Evolutionary conservation across 1,140 invertebrate genomes (phyloP).

Genomic region (Drosophila azteca): DNA sequence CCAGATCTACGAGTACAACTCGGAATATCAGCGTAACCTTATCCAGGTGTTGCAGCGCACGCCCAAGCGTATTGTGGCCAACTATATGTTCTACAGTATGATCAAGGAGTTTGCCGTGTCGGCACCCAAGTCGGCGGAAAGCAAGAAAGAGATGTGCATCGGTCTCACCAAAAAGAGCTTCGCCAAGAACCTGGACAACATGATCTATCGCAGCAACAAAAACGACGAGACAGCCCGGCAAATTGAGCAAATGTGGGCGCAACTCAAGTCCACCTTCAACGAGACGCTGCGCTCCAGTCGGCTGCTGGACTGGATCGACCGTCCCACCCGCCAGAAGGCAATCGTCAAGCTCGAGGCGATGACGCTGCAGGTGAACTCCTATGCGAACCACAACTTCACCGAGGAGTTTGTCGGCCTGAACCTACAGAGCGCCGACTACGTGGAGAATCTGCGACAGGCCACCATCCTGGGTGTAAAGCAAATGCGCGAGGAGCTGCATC

Average conservation of each 20-base stretch:
- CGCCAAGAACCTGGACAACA: slow-evolving; percentile 70
- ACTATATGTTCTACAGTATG: slow-evolving; percentile 66
- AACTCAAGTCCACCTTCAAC: slow-evolving; percentile 61
- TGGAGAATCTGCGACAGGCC: slow-evolving; percentile 46
- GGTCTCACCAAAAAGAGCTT: slow-evolving; percentile 54
- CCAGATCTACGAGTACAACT: slow-evolving; percentile 56
- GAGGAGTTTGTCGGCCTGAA: slow-evolving; percentile 56
- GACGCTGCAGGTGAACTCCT: slow-evolving; percentile 61
- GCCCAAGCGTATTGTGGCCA: slow-evolving; percentile 52
- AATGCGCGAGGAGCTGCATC: slow-evolving; percentile 34
- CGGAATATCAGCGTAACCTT: slow-evolving; percentile 57
- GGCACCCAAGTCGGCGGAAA: slow-evolving; percentile 4
- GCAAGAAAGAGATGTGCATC: slow-evolving; percentile 37
- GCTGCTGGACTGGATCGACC: slow-evolving; percentile 44
- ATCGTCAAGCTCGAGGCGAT: slow-evolving; percentile 65
- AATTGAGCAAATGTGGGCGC: slow-evolving; percentile 62
- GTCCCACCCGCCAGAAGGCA: slow-evolving; percentile 47
- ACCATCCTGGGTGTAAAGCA: slow-evolving; percentile 7
- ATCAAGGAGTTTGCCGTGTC: slow-evolving; percentile 44
- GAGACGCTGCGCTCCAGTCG: slow-evolving; percentile 34
- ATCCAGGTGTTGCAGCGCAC: slow-evolving; percentile 42
- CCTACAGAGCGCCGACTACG: slow-evolving; percentile 30
- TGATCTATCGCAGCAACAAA: slow-evolving; percentile 64
- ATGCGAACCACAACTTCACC: slow-evolving; percentile 55
- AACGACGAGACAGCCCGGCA: slow-evolving; percentile 49